These are phyloP conservation scores for Coccyzus lansbergi DNA, from an alignment of 2,797 vertebrate species.

Conservation along the genomic window DNA sequence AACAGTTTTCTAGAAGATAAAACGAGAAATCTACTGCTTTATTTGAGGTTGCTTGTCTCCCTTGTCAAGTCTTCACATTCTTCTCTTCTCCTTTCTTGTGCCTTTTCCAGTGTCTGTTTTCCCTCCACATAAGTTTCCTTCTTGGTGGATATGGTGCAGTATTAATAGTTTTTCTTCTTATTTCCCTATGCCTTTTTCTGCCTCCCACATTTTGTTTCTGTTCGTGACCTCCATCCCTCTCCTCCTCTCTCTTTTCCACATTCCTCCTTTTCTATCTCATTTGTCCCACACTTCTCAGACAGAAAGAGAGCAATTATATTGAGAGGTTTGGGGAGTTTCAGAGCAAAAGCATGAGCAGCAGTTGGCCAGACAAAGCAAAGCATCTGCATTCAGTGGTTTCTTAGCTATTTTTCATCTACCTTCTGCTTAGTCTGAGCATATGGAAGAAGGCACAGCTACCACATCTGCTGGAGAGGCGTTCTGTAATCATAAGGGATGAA, in stretches of 20 bases:
- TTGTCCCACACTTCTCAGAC: neutral
- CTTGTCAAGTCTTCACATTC: slow-evolving; percentile 12
- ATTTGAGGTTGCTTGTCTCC: slow-evolving; percentile 14
- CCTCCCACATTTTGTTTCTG: neutral
- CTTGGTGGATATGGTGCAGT: neutral
- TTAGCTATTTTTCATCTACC: neutral
- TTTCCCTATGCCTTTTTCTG: neutral
- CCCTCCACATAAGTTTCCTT: neutral
- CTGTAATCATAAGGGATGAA: neutral
- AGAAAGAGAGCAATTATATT: neutral
- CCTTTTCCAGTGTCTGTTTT: slow-evolving; percentile 34
- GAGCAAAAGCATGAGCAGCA: neutral
- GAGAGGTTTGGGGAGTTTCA: neutral
- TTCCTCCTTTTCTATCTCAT: neutral
- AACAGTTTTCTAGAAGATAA: slow-evolving; percentile 8
- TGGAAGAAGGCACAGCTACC: neutral
- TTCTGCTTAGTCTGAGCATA: neutral
- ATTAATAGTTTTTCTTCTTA: neutral
- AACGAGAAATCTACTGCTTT: neutral
- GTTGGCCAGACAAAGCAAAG: neutral
- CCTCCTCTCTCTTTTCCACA: neutral
- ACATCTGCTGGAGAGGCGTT: neutral
- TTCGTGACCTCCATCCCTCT: neutral
- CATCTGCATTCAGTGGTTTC: neutral
- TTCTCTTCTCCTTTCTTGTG: slow-evolving; percentile 35